These are phyloP conservation scores for Sebastes cheni DNA, from an alignment of 2,797 vertebrate species.

Conservation along the genomic window DNA sequence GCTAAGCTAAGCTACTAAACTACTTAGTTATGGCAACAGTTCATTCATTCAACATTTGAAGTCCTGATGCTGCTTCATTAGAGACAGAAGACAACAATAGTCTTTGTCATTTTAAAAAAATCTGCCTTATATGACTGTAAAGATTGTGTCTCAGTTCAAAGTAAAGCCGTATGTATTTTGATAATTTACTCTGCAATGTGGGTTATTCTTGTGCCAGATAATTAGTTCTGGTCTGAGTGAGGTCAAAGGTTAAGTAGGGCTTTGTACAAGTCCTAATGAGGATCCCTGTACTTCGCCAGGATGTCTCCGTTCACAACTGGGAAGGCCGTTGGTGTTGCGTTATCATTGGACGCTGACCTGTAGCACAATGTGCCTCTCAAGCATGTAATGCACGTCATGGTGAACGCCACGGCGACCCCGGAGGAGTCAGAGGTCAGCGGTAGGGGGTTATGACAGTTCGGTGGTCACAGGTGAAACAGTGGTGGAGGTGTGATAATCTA, in stretches of 20 bases:
- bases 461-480: constrained; percentile 47
- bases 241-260: constrained; percentile 69
- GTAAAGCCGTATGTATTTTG: constrained; percentile 30
- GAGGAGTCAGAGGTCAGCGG: constrained; percentile 33
- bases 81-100: background rate
- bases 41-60: background rate
- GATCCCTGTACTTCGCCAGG: constrained; percentile 45
- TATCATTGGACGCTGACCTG: constrained; percentile 44
- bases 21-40: background rate
- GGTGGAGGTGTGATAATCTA: constrained; percentile 42
- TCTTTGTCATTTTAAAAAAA: background rate
- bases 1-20: background rate
- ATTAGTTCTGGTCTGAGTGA: constrained; percentile 47
- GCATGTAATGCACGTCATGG: constrained; percentile 37
- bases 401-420: background rate
- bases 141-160: background rate
- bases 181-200: constrained; percentile 43
- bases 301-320: constrained; percentile 21
- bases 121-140: background rate
- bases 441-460: constrained; percentile 21
- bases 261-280: constrained; percentile 67
- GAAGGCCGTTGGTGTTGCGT: background rate
- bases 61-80: background rate
- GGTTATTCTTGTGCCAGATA: constrained; percentile 65
- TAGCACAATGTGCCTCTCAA: constrained; percentile 26